Base-by-base conservation (phyloP, 1,140 invertebrate species). In the Colletes latitarsis region DNA sequence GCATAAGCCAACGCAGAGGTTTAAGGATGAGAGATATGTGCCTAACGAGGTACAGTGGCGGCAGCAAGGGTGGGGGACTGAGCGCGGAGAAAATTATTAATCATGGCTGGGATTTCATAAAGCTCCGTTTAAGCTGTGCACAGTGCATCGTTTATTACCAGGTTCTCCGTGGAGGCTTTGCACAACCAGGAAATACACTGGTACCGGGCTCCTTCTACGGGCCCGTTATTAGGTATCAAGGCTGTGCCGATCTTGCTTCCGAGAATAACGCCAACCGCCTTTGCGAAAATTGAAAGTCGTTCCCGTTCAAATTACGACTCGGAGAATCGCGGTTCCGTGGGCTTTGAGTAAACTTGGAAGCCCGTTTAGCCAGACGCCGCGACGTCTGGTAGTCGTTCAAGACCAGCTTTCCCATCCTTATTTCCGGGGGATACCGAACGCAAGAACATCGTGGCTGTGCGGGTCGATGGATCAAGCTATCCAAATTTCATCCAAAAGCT, bases 81-180 rank as follows among this genome's bases (percentile, higher is more conserved):
- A 63, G 53, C 21, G 60, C 77, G 71, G 79, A 79, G 87, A 77
- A 82, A 91, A 91, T 92, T 93, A 93, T 93, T 93, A 93, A 93
- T 93, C 92, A 92, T 88, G 84, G 87, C 88, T 77, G 80, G 89
- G 89, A 92, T 92, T 90, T 92, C 91, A 92, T 92, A 92, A 92
- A 92, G 92, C 88, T 90, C 87, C 84, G 86, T 87, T 91, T 90
- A 88, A 90, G 91, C 89, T 90, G 82, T 84, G 89, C 86, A 88
- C 89, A 87, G 86, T 89, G 89, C 88, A 90, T 89, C 88, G 88
- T 90, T 91, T 90, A 91, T 91, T 90, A 90, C 90, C 83, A 74
- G 76, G 73, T 86, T 88, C 84, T 88, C 82, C 73, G 67, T 81
- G 72, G 79, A 62, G 83, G 81, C 82, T 88, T 87, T 81, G 81